Evolutionary conservation across 2,113 vertebrate genomes (phyloP).

Genomic region (Sula dactylatra): DNA sequence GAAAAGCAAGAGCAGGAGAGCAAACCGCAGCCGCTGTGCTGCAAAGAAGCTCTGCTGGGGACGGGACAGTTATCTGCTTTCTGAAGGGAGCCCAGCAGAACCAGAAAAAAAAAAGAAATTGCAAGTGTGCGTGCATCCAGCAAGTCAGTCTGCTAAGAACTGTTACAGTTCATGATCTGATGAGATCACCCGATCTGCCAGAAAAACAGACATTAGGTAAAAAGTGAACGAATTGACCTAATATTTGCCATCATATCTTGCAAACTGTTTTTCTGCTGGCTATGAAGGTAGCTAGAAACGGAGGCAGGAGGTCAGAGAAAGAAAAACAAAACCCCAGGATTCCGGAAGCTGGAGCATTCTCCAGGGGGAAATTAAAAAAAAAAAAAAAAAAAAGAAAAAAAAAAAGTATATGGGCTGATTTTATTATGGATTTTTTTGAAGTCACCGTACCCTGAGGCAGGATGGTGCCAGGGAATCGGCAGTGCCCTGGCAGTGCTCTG

Average conservation of each 20-base stretch:
- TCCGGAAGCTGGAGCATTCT: neutral
- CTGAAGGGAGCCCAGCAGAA: neutral
- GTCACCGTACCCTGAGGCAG: fast-evolving
- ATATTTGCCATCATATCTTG: neutral
- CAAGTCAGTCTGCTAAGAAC: neutral
- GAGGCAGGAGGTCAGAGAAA: neutral
- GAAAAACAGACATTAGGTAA: neutral
- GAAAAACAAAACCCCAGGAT: neutral
- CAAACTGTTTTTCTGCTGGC: neutral
- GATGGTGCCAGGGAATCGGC: neutral
- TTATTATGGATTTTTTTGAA: neutral
- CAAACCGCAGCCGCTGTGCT: neutral
- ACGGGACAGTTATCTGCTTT: neutral
- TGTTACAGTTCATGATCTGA: neutral
- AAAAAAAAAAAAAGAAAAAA: too few relatives aligned
- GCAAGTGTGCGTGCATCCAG: neutral
- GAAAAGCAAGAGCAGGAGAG: neutral
- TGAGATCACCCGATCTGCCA: neutral
- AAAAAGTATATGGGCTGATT: neutral
- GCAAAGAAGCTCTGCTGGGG: neutral
- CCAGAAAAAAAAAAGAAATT: neutral
- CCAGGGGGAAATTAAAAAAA: fast-evolving
- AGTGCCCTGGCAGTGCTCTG: neutral
- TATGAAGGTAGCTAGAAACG: neutral
- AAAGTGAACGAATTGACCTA: fast-evolving